Conservation (phyloP, 2,797 vertebrate species). For the Xiphorhynchus erythropygius region DNA sequence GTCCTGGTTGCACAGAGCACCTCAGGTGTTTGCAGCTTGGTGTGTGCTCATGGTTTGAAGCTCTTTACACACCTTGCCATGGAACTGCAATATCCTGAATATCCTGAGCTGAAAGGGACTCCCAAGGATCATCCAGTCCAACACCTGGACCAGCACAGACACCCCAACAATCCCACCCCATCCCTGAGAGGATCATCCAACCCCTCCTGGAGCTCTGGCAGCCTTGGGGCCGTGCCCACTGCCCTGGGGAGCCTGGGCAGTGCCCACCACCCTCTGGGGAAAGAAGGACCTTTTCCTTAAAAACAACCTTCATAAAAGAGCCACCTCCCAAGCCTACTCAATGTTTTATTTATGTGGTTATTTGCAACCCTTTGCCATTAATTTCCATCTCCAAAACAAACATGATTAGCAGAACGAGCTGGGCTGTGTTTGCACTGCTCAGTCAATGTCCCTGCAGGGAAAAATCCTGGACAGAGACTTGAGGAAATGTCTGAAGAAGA, state of each 20-base stretch:
- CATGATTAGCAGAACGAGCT: background rate
- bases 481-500: background rate
- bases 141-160: background rate
- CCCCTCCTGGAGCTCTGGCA: background rate
- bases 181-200: accelerated
- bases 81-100: background rate
- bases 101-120: background rate
- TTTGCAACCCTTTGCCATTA: background rate
- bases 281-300: background rate
- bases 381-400: background rate
- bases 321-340: background rate
- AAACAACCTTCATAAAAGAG: background rate
- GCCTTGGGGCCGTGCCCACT: background rate
- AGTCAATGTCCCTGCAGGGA: background rate
- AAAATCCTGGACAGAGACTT: background rate
- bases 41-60: background rate
- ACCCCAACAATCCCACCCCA: background rate
- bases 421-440: background rate
- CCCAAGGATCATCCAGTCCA: background rate
- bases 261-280: background rate
- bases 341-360: background rate
- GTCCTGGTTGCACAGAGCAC: background rate
- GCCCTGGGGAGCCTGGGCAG: background rate
- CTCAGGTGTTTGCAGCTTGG: background rate
- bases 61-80: background rate